phyloP scores from a whole-genome alignment of 2,888 invertebrate genomes.

The Shargacucullia verbasci region DNA sequence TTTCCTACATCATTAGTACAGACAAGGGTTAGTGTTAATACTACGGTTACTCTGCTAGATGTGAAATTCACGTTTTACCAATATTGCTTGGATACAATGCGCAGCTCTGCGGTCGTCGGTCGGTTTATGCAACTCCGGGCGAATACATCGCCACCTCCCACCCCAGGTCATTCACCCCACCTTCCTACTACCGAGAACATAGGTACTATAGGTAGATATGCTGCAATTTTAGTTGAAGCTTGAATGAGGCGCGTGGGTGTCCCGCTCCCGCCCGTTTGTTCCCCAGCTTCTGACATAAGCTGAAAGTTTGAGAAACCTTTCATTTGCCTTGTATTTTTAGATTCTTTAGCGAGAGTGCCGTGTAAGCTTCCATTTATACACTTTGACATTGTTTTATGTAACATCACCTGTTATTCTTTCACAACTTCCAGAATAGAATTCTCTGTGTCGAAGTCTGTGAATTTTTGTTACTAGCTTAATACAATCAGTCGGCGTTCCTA shows the following conservation, averaged over 20 bases:
- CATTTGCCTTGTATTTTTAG: conserved; percentile 37
- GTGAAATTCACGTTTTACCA: conserved; percentile 47
- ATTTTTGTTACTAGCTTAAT: conserved; percentile 18
- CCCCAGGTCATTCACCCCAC: conserved; percentile 75
- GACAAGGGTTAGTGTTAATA: too few species aligned
- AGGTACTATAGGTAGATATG: conserved; percentile 56
- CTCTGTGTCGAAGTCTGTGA: not conserved
- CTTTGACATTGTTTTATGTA: conserved; percentile 13
- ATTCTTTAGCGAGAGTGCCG: conserved; percentile 24
- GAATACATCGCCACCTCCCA: conserved; percentile 70
- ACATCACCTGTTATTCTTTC: not conserved
- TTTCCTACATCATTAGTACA: too few species aligned
- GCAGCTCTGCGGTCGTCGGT: conserved; percentile 70
- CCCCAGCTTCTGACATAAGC: conserved; percentile 50
- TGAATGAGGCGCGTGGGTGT: conserved; percentile 77
- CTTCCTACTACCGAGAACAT: conserved; percentile 65
- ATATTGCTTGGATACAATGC: conserved; percentile 63
- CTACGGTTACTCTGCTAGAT: conserved; percentile 34
- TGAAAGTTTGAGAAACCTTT: conserved; percentile 45
- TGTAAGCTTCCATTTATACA: conserved; percentile 10
- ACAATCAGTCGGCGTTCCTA: conserved; percentile 33
- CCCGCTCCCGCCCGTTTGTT: conserved; percentile 60
- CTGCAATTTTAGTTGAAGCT: conserved; percentile 75
- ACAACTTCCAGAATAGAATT: conserved; percentile 6
- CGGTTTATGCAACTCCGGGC: conserved; percentile 77